These are phyloP conservation scores for Sminthurinus aureus DNA, from an alignment of 2,888 invertebrate species.

Conservation along the genomic window DNA sequence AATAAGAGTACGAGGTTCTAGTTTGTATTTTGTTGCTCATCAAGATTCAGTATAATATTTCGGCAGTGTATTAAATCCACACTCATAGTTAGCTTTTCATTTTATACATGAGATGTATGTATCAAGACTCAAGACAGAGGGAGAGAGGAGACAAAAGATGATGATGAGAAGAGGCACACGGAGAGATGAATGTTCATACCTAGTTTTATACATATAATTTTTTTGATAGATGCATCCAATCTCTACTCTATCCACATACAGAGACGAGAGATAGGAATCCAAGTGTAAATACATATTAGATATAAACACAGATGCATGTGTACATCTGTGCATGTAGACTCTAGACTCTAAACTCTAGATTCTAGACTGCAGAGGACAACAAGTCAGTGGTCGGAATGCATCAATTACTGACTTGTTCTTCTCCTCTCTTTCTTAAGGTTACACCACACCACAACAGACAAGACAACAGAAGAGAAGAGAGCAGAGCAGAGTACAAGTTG, in stretches of 20 bases:
- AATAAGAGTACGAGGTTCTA: too few relatives aligned
- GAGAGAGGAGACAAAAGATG: constrained; percentile 11
- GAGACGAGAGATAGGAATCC: too few relatives aligned
- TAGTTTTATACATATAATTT: background rate
- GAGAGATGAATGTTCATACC: background rate
- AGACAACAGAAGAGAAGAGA: too few relatives aligned
- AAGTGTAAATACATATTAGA: too few relatives aligned
- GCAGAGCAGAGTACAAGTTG: background rate
- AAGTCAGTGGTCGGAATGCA: constrained; percentile 45
- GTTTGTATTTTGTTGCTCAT: background rate
- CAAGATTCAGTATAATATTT: constrained; percentile 3
- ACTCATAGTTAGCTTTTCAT: background rate
- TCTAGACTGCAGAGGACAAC: constrained; percentile 3
- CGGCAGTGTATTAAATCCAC: background rate
- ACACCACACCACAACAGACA: background rate
- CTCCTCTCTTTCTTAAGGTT: constrained; percentile 23
- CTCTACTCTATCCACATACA: too few relatives aligned
- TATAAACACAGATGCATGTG: too few relatives aligned
- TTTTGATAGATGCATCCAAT: background rate
- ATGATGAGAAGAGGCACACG: background rate
- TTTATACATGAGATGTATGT: background rate
- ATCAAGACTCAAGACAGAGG: background rate
- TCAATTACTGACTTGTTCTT: constrained; percentile 38
- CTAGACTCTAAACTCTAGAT: too few relatives aligned
- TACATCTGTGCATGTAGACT: too few relatives aligned